Percentiles rank a stretch among this genome's conserved stretches.
Conservation (phyloP, 1,140 invertebrate species). For the Apis florea region DNA sequence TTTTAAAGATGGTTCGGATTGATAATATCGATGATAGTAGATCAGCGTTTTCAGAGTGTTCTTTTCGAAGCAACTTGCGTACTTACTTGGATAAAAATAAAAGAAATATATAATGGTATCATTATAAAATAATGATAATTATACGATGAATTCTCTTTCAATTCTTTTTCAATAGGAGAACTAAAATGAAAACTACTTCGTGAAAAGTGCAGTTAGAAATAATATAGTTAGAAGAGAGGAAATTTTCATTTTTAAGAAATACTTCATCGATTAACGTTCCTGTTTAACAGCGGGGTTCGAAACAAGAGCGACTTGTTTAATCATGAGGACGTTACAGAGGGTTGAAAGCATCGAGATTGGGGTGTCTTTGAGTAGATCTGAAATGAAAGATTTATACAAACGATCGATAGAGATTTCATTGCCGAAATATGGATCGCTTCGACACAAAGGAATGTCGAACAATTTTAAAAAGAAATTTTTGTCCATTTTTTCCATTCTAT, state of each 20-base stretch:
- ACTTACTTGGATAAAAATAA: background rate
- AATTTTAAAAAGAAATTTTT: background rate
- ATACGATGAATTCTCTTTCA: background rate
- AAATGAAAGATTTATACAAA: slow-evolving; percentile 71
- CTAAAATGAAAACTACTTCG: background rate
- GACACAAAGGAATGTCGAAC: slow-evolving; percentile 3
- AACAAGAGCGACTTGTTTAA: slow-evolving; percentile 62
- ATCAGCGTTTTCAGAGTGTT: slow-evolving; percentile 32
- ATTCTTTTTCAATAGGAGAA: background rate
- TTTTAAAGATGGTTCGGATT: slow-evolving; percentile 28
- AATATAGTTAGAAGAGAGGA: background rate
- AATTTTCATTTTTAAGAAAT: slow-evolving; percentile 44
- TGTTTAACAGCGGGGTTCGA: slow-evolving; percentile 34
- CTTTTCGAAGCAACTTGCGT: slow-evolving; percentile 42
- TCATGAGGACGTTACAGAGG: slow-evolving; percentile 52
- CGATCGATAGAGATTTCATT: slow-evolving; percentile 58
- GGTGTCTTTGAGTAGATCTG: slow-evolving; percentile 69
- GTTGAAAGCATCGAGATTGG: slow-evolving; percentile 51
- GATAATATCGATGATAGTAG: slow-evolving; percentile 17
- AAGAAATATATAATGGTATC: background rate
- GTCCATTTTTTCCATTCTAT: background rate
- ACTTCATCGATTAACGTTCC: background rate
- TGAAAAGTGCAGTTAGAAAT: too few relatives aligned
- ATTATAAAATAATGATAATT: background rate
- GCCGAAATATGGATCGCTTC: slow-evolving; percentile 44